phyloP scores from a whole-genome alignment of 2,797 vertebrate genomes.

The Semotilus atromaculatus region DNA sequence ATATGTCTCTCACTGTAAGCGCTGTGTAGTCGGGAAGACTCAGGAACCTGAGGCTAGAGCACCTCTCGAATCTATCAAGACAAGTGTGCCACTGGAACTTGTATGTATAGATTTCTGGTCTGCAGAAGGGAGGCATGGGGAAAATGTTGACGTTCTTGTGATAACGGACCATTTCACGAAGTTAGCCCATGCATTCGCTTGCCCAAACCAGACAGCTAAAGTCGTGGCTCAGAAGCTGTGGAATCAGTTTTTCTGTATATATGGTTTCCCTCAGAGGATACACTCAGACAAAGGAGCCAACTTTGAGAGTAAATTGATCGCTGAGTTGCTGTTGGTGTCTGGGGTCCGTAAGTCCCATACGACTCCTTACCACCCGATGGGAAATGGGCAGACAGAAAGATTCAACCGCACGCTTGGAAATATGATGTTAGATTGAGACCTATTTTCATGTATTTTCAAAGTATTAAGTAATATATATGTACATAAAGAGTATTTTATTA shows the following conservation, averaged over 20 bases:
- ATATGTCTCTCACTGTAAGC: not conserved
- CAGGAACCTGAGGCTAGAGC: not conserved
- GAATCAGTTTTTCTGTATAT: constrained; percentile 14
- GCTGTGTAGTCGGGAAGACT: not conserved
- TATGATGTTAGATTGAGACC: too few species aligned
- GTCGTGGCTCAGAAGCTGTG: not conserved
- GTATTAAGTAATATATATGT: too few species aligned
- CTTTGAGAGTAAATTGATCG: too few species aligned
- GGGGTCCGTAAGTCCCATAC: too few species aligned
- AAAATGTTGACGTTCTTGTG: not conserved
- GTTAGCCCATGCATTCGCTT: not conserved
- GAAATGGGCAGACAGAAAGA: not conserved
- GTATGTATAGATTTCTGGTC: constrained; percentile 17
- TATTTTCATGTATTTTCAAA: too few species aligned
- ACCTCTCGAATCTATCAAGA: not conserved
- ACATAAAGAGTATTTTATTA: too few species aligned
- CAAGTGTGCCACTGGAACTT: not conserved
- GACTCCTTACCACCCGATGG: not conserved
- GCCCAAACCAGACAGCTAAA: not conserved
- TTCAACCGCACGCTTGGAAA: constrained; percentile 25
- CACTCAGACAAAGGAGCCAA: too few species aligned
- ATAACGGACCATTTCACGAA: constrained; percentile 17
- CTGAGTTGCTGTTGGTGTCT: too few species aligned
- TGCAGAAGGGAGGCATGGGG: not conserved
- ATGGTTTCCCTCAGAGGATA: not conserved